phyloP scores from a whole-genome alignment of 2,888 invertebrate genomes.

The Ethmia dodecea region DNA sequence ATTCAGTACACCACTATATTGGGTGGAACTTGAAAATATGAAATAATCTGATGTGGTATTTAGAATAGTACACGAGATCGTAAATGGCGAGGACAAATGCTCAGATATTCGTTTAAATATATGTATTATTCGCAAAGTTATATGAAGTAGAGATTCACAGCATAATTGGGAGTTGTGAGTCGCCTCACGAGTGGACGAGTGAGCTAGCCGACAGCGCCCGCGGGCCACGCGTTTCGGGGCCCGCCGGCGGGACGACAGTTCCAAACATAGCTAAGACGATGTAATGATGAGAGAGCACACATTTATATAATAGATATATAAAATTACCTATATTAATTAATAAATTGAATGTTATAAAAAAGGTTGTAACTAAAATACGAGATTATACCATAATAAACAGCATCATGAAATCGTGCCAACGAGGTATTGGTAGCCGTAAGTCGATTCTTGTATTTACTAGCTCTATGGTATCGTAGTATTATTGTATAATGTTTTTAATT shows the following conservation, averaged over 20 bases:
- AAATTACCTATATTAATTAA: constrained; percentile 55
- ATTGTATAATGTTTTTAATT: constrained; percentile 75
- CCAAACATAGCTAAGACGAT: constrained; percentile 31
- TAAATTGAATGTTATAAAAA: constrained; percentile 65
- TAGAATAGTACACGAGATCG: neutral
- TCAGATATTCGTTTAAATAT: constrained; percentile 25
- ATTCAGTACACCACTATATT: constrained; percentile 31
- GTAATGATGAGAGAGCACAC: constrained; percentile 61
- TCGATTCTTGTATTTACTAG: constrained; percentile 72
- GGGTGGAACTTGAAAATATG: constrained; percentile 38
- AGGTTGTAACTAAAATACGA: constrained; percentile 73
- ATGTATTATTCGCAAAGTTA: constrained; percentile 9
- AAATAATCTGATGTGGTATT: constrained; percentile 26
- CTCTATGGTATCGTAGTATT: constrained; percentile 65
- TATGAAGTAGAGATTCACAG: constrained; percentile 11
- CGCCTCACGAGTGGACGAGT: neutral
- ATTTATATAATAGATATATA: constrained; percentile 55
- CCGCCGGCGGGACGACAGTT: constrained; percentile 7
- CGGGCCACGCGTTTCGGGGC: neutral
- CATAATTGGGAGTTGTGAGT: constrained; percentile 12
- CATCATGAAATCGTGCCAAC: constrained; percentile 43
- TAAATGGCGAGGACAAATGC: constrained; percentile 26
- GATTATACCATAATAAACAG: constrained; percentile 52
- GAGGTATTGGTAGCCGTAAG: constrained; percentile 65
- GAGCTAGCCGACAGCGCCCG: neutral